Evolutionary conservation across 2,888 invertebrate species (phyloP), one percentile per base, ranked within the genome.

Genomic region (Harpalus rufipes): DNA sequence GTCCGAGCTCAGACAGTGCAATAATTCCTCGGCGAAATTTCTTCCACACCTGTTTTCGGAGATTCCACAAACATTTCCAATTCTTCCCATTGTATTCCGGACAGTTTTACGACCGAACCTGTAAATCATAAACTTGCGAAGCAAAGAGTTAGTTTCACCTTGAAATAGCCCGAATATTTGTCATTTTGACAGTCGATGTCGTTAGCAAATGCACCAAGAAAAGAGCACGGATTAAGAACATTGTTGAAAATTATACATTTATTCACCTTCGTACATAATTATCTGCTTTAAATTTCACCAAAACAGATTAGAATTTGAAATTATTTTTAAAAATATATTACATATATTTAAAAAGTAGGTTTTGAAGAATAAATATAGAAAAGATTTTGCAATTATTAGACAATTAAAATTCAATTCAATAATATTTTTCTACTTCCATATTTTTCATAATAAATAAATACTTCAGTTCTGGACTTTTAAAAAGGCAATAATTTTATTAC

Each of bases 61-160:
- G 72, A 74, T 74, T 74, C 72, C 72, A 74, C 44, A 74, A 74
- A 74, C 72, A 74, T 51, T 74, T 74, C 44, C 44, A 44, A 44
- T 74, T 74, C 72, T 74, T 18, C 44, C 72, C 72, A 74, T 74
- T 74, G 72, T 74, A 12, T 74, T 74, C 18, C 12, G 18, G 72
- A 74, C 72, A 74, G 72, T 44, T 74, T 74, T 74, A 74, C 16
- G 44, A 16, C n/a, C 44, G 44, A 74, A 44, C 14, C 72, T 21
- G 10, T 74, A 74, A 74, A 74, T 74, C 72, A 74, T 74, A 74
- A 44, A 74, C 39, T 41, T 74, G 44, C 39, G 25, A n/a, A 68
- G 7, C 44, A 74, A 74, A 74, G 72, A 74, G 72, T 74, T 74
- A 44, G 72, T 74, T 74, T 74, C 41, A 72, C 68, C 68, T 72